These are phyloP conservation scores for Dysmachus trigonus DNA, from an alignment of 2,888 invertebrate genomes.

Conservation along the genomic window DNA sequence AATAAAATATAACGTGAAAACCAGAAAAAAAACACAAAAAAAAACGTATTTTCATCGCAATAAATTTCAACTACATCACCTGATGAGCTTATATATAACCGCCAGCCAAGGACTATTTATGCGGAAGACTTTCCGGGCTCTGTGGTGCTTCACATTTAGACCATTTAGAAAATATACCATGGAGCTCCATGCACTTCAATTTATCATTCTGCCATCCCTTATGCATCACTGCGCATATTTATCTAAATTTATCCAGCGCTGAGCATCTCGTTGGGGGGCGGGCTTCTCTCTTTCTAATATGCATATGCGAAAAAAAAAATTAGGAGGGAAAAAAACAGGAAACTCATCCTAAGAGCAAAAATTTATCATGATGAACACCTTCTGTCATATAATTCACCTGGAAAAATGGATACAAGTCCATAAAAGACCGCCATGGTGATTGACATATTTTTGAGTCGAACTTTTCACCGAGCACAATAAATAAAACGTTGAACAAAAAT, in stretches of 20 bases:
- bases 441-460: slow-evolving; percentile 30
- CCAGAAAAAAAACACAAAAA: not conserved
- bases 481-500: slow-evolving; percentile 7
- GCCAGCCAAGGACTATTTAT: not conserved
- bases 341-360: slow-evolving; percentile 23
- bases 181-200: not conserved
- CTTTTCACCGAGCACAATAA: not conserved
- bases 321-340: not conserved
- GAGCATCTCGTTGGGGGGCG: not conserved
- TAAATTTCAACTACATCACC: slow-evolving; percentile 15
- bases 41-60: not conserved
- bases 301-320: not conserved
- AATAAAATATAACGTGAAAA: not conserved
- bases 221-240: slow-evolving; percentile 33
- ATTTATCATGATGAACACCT: slow-evolving; percentile 37
- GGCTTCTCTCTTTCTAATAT: slow-evolving; percentile 14
- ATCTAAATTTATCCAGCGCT: slow-evolving; percentile 6
- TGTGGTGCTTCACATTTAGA: not conserved
- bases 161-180: not conserved
- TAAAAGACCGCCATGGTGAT: slow-evolving; percentile 15
- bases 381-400: slow-evolving; percentile 35
- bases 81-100: slow-evolving; percentile 12
- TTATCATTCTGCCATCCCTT: slow-evolving; percentile 32
- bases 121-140: not conserved
- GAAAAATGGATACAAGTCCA: slow-evolving; percentile 39